Base-by-base conservation (phyloP, 1,140 invertebrate species). In the Cydia fagiglandana region DNA sequence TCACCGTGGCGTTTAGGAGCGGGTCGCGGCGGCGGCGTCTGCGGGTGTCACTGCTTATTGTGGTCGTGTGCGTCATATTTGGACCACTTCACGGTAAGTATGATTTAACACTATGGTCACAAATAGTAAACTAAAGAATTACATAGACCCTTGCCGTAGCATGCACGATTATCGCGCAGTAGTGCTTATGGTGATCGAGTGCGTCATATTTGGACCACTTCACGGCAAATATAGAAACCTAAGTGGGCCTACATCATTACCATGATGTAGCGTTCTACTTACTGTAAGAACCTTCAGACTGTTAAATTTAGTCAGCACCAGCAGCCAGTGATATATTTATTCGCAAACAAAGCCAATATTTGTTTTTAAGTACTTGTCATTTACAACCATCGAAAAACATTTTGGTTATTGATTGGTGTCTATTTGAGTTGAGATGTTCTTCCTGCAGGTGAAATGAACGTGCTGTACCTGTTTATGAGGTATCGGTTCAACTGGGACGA, bases 401-500 rank as follows among this genome's bases (percentile, higher is more conserved):
- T 38, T 38, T 38, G 6, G 10, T 45, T 12, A 45, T 45, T 45
- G 1, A 10, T 45, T 13, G 41, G 10, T 45, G 10, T 45, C 45
- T 47, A 41, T 56, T 7, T 17, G 15, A 9, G 7, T 7, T 17
- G 15, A 9, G 7, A 24, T 61, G 17, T 61, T 61, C 9, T 10
- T 17, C 9, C n/a, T 56, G 5, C 93, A 97, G 96, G 97, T 83
- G 97, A 97, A 92, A 96, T 96, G 95, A 95, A 95, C 73, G 96
- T 97, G 1, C 92, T 95, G 75, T 97, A 97, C 84, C 90, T 97
- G 56, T 97, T 97, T 86, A 96, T 96, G 73, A 92, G 96, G 76
- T 97, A 95, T 84, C 94, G 95, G 45, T 97, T 97, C 92, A 96
- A 97, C 80, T 97, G 96, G 96, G 95, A 97, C 82, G 97, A 97